phyloP scores from a whole-genome alignment of 2,888 invertebrate genomes.

The Ophion obscuratus region DNA sequence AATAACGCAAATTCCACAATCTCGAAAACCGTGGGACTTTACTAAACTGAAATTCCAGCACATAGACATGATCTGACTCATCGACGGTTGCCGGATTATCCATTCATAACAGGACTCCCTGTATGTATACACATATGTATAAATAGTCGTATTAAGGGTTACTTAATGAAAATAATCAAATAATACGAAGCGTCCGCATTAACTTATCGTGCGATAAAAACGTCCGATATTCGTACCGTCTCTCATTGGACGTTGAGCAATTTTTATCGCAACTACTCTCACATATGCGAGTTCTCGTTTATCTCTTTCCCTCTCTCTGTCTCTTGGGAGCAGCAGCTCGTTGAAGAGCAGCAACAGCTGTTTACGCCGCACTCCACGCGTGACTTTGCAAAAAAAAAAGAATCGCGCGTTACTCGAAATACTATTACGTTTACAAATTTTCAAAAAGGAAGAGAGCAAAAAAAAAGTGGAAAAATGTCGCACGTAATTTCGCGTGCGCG shows the following conservation, averaged over 20 bases:
- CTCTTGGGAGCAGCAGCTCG: not conserved
- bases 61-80: no score
- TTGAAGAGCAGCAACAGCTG: conserved; percentile 3
- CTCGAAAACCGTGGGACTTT: no score
- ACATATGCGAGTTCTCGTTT: not conserved
- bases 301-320: not conserved
- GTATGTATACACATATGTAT: no score
- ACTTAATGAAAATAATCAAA: conserved; percentile 20
- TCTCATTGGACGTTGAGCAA: not conserved
- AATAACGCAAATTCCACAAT: no score
- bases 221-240: not conserved
- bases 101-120: no score
- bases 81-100: no score
- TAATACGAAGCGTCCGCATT: not conserved
- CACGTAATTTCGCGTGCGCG: conserved; percentile 26
- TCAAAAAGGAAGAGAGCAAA: conserved; percentile 14
- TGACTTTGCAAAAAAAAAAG: not conserved
- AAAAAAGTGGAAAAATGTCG: not conserved
- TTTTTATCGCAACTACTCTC: conserved; percentile 25
- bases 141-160: not conserved
- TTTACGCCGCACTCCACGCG: not conserved
- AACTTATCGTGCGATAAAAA: not conserved
- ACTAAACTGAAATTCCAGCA: no score
- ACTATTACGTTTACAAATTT: not conserved
- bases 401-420: conserved; percentile 9